Evolutionary conservation across 2,113 vertebrate species (phyloP), one percentile per base, ranked within the genome.

Genomic region (Oxygymnocypris stewartii): DNA sequence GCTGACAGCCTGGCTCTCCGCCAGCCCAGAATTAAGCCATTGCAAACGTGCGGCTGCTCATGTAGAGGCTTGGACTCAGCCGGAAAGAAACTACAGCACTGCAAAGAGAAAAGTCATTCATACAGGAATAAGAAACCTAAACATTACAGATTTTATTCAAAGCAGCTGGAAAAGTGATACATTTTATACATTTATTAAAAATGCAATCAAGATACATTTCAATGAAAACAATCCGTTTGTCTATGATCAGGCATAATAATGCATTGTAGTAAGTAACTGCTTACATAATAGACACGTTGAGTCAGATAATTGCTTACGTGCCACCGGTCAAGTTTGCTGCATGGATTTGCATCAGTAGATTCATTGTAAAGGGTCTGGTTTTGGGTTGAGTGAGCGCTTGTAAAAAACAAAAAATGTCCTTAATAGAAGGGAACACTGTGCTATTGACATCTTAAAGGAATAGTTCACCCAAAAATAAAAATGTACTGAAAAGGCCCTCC

Each of bases 221-320:
- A 31, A 31, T 31, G 28, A 31, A 31, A 31, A 31, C 28, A 31
- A 31, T 31, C 28, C 28, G 2, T 31, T 31, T 31, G 28, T 31
- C 28, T 31, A 31, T 31, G 28, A 40, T 42, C 28, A 11, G 6
- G 77, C 37, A 47, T 42, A 75, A 79, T 14, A 75, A 13, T 84
- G 44, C 78, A 51, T 71, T 88, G 37, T 86, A 6, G 23, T 31
- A 77, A 73, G 61, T 78, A 89, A 86, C 85, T 85, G 40, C 37
- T 90, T 89, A 87, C 63, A 71, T 89, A 90, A 91, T 78, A 42
- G 85, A 83, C 57, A 63, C 20, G 78, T 87, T 82, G 77, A 79
- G 69, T 82, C 35, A 28, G 84, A 77, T 90, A 84, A 90, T 88
- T 84, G 88, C 84, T 82, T 23, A 73, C 35, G 18, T 73, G 69